Conservation (phyloP, 2,797 vertebrate genomes). For the Sebastes minor region DNA sequence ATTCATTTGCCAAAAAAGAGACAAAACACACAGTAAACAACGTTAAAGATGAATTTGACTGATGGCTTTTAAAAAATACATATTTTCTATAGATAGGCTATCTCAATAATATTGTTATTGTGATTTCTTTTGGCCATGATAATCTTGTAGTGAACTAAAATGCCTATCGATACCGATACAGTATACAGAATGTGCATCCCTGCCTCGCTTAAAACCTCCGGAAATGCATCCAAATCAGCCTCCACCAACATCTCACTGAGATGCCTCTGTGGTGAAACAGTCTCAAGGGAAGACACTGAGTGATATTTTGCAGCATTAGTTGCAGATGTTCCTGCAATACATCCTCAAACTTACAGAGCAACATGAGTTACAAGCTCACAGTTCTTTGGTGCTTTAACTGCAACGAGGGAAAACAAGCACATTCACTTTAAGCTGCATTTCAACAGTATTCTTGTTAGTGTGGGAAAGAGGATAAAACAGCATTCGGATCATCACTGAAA, state of each 20-base stretch:
- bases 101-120: fast-evolving
- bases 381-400: background rate
- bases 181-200: background rate
- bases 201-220: background rate
- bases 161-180: background rate
- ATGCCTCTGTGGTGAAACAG: background rate
- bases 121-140: too few species aligned
- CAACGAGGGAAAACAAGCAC: background rate
- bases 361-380: background rate
- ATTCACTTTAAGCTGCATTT: background rate
- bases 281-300: background rate
- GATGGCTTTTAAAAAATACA: too few species aligned
- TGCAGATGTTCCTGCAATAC: background rate
- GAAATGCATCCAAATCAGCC: background rate
- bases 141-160: background rate
- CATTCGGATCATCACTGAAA: background rate
- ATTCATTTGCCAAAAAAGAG: too few species aligned
- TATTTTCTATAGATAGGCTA: too few species aligned
- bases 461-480: background rate
- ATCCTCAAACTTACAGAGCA: background rate
- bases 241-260: background rate
- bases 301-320: background rate
- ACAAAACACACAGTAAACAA: too few species aligned
- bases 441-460: background rate
- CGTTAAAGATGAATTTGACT: too few species aligned